phyloP scores from a whole-genome alignment of 2,888 invertebrate species.

The Xestia rhomboidea region DNA sequence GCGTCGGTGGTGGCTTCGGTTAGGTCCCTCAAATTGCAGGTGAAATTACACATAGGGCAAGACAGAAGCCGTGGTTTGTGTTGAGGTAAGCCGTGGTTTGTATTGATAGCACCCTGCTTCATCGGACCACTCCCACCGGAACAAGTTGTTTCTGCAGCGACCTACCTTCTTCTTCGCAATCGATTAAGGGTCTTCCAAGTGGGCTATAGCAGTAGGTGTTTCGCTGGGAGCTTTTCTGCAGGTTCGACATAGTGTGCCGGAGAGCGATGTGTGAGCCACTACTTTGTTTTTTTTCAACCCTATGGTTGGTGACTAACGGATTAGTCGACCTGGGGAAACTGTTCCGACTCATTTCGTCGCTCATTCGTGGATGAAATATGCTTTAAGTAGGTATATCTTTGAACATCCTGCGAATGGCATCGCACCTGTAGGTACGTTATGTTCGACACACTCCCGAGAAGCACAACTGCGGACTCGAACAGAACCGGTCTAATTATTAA shows the following conservation, averaged over 20 bases:
- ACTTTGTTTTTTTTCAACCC: neutral
- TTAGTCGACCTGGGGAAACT: neutral
- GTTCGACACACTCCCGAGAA: neutral
- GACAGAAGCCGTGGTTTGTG: neutral
- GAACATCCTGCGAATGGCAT: neutral
- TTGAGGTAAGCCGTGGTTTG: neutral
- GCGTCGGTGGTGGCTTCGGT: neutral
- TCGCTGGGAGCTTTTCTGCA: neutral
- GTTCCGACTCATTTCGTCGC: neutral
- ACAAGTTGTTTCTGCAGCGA: neutral
- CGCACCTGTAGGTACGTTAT: neutral
- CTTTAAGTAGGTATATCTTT: neutral
- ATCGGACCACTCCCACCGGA: neutral
- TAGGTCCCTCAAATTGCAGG: neutral
- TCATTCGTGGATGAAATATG: neutral
- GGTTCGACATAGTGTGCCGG: neutral
- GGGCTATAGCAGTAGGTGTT: neutral
- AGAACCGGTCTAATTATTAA: conserved; percentile 6
- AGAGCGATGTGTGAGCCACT: neutral
- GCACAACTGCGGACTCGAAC: neutral
- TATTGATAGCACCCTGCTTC: neutral
- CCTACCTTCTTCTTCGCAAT: too few relatives aligned
- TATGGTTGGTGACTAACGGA: neutral
- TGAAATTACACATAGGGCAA: neutral
- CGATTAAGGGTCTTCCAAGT: neutral